Evolutionary conservation across 2,888 invertebrate genomes (phyloP).

Genomic region (Clistopyga incitator): DNA sequence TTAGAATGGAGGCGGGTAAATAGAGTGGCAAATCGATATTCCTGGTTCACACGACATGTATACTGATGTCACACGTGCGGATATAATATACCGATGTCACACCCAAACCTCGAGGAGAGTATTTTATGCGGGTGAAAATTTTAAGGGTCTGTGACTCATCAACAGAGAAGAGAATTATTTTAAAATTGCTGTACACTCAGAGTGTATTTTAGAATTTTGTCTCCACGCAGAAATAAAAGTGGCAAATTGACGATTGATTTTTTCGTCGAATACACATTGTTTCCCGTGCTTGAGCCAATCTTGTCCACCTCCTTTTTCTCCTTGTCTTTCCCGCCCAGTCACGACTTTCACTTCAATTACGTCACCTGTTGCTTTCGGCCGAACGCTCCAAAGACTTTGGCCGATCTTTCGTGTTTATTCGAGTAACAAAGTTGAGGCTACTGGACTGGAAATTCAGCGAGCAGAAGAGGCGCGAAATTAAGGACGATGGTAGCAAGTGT

Average conservation of each 20-base stretch:
- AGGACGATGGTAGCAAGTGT: not conserved
- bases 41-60: not conserved
- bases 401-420: constrained; percentile 55
- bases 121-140: not conserved
- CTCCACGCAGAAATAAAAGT: not conserved
- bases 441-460: constrained; percentile 39
- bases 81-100: not conserved
- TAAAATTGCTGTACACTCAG: too few species aligned
- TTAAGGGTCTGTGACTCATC: not conserved
- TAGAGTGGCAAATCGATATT: constrained; percentile 26
- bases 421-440: constrained; percentile 40
- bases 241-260: not conserved
- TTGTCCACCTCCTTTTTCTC: not conserved
- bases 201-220: too few species aligned
- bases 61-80: not conserved
- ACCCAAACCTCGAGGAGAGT: not conserved
- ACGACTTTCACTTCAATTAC: constrained; percentile 27
- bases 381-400: constrained; percentile 45
- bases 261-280: not conserved
- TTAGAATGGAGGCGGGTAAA: constrained; percentile 15
- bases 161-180: not conserved
- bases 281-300: not conserved
- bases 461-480: not conserved
- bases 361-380: constrained; percentile 48
- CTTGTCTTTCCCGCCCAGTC: constrained; percentile 10